Evolutionary conservation across 2,113 vertebrate genomes (phyloP).

Genomic region (Ranitomeya variabilis): DNA sequence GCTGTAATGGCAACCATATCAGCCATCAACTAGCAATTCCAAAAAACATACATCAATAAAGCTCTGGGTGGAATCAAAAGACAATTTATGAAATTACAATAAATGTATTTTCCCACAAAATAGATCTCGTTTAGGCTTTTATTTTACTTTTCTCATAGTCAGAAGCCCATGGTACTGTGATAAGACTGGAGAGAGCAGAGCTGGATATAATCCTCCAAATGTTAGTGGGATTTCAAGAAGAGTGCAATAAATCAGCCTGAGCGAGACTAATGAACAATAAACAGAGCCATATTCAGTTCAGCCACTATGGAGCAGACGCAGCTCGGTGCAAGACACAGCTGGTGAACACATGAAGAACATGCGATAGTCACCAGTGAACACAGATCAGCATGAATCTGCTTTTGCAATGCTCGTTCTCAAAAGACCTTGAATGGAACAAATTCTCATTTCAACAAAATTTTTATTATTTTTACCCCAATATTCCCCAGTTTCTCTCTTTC

Average conservation of each 20-base stretch:
- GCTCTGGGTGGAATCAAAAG: not conserved
- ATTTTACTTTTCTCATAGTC: not conserved
- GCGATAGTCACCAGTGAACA: slow-evolving; percentile 61
- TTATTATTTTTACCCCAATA: slow-evolving; percentile 16
- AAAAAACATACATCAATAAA: not conserved
- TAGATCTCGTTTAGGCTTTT: not conserved
- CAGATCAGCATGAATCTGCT: slow-evolving; percentile 50
- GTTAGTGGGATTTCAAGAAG: not conserved
- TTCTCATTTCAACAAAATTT: slow-evolving; percentile 50
- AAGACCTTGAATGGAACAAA: slow-evolving; percentile 51
- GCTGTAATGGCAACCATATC: not conserved
- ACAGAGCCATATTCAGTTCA: not conserved
- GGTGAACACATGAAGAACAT: slow-evolving; percentile 65
- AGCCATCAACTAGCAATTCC: not conserved
- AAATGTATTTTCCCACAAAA: not conserved
- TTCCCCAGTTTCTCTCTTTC: slow-evolving; percentile 47
- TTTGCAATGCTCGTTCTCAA: slow-evolving; percentile 37
- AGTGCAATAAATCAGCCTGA: slow-evolving; percentile 38
- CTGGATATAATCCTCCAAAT: slow-evolving; percentile 4
- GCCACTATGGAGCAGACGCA: not conserved
- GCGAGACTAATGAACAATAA: slow-evolving; percentile 34
- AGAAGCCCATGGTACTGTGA: not conserved
- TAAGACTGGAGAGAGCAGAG: not conserved
- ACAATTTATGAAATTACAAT: not conserved
- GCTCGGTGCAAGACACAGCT: slow-evolving; percentile 61